A percentile compares a stretch with the other conserved stretches of the same genome.
Evolutionary conservation across 2,113 vertebrate genomes (phyloP).

Genomic region (Zeus faber): DNA sequence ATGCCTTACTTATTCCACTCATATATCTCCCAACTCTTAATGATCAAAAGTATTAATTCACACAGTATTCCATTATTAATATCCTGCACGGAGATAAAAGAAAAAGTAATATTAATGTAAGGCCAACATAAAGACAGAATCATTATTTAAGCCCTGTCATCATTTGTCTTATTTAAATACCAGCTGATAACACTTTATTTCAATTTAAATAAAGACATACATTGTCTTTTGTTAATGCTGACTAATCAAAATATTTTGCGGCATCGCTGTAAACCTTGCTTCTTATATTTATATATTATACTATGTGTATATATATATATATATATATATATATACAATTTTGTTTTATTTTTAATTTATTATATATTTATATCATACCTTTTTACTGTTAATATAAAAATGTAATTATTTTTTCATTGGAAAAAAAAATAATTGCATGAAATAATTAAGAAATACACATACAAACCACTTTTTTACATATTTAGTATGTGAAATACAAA

Average conservation of each 20-base stretch:
- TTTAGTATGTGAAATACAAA: no score
- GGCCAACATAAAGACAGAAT: slow-evolving; percentile 62
- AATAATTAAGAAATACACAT: no score
- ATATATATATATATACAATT: no score
- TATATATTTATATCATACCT: no score
- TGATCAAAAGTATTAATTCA: slow-evolving; percentile 74
- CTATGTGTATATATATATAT: no score
- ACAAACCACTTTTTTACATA: no score
- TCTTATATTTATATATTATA: not conserved
- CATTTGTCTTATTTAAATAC: slow-evolving; percentile 73
- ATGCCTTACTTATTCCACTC: slow-evolving; percentile 38
- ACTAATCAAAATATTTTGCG: slow-evolving; percentile 69
- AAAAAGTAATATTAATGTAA: slow-evolving; percentile 67
- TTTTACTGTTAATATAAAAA: no score
- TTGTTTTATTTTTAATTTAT: no score
- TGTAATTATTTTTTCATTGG: no score
- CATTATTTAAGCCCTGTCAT: slow-evolving; percentile 65
- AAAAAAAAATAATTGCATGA: no score
- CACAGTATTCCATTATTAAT: slow-evolving; percentile 70
- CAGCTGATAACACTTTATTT: slow-evolving; percentile 68
- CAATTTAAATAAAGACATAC: slow-evolving; percentile 69
- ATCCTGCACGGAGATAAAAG: slow-evolving; percentile 71
- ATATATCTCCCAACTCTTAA: slow-evolving; percentile 55
- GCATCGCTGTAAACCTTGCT: slow-evolving; percentile 46
- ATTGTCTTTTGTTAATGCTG: slow-evolving; percentile 61